Evolutionary conservation across 2,888 invertebrate species (phyloP), one percentile per base, ranked within the genome.

Genomic region (Mesorhabditis belari): DNA sequence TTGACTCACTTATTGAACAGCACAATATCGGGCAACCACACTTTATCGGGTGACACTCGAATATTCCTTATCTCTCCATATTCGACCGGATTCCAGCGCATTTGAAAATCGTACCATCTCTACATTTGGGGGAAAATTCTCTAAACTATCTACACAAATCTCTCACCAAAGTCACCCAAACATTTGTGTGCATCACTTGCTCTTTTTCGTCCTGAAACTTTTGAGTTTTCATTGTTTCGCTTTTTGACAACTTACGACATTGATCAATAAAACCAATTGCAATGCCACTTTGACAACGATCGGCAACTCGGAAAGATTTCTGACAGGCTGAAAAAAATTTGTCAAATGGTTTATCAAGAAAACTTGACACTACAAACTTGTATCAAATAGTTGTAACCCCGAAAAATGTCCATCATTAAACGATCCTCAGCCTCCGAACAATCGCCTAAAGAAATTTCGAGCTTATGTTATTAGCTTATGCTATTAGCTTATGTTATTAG

Each of bases 1-100:
- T 44, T 44, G n/a, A 9, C 2, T 27, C 53, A 77, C 76, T 77
- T 77, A 61, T 77, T 84, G 67, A 84, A 84, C 0, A 84, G 75
- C 0, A 84, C 84, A 61, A 84, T 83, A 69, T 84, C 84, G 3
- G 84, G 84, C 3, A 83, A 81, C 84, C 85, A 85, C 23, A 84
- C 82, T 65, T 82, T 81, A 56, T 83, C 82, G 0, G 73, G 74
- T 1, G 71, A 71, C 9, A 75, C 82, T 44, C 84, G 75, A 60
- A 84, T 81, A 54, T 74, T 76, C 24, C 70, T 74, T 54, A 85
- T 83, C 44, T 82, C 81, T 3, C 83, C 83, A 65, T 82, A 84
- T 21, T 83, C 81, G 17, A 77, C 74, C 0, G 83, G 82, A 60
- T 83, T 80, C 84, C 84, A 85, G 26, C 66, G 65, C 64, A 85